These are phyloP conservation scores for Rhynchophorus ferrugineus DNA, from an alignment of 1,140 invertebrate species.

Conservation along the genomic window DNA sequence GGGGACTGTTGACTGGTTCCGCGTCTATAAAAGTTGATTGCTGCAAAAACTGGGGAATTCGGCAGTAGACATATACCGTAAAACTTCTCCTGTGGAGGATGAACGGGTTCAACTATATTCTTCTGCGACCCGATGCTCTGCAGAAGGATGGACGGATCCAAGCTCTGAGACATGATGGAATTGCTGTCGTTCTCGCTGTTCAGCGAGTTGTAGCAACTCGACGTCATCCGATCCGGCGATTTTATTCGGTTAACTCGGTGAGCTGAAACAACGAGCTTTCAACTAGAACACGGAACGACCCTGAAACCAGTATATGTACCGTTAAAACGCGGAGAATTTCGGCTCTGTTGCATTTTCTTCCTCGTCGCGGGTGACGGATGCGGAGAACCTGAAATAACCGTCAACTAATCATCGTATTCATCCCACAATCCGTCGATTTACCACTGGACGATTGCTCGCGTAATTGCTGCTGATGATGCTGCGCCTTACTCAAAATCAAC, in stretches of 20 bases:
- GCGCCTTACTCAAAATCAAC: constrained; percentile 79
- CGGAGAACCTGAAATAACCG: constrained; percentile 28
- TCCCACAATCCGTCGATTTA: too few relatives aligned
- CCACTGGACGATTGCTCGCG: constrained; percentile 47
- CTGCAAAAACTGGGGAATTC: background rate
- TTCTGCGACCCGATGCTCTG: constrained; percentile 26
- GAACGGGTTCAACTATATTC: too few relatives aligned
- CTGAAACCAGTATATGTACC: constrained; percentile 45
- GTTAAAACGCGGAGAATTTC: constrained; percentile 53
- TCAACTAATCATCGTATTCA: too few relatives aligned
- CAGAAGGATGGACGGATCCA: constrained; percentile 44
- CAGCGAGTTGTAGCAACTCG: constrained; percentile 52
- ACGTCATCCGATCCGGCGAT: constrained; percentile 63
- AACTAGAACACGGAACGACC: constrained; percentile 6
- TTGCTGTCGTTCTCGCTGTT: constrained; percentile 35
- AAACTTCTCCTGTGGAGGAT: constrained; percentile 2
- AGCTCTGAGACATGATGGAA: constrained; percentile 55
- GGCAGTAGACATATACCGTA: too few relatives aligned
- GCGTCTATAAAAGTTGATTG: constrained; percentile 32
- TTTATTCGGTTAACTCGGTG: constrained; percentile 45
- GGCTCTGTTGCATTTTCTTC: constrained; percentile 33
- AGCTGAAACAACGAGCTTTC: constrained; percentile 37
- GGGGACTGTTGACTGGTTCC: constrained; percentile 49
- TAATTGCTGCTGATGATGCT: constrained; percentile 78
- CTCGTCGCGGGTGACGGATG: constrained; percentile 32